Conservation (phyloP, 2,113 vertebrate genomes). For the Sapayoa aenigma region DNA sequence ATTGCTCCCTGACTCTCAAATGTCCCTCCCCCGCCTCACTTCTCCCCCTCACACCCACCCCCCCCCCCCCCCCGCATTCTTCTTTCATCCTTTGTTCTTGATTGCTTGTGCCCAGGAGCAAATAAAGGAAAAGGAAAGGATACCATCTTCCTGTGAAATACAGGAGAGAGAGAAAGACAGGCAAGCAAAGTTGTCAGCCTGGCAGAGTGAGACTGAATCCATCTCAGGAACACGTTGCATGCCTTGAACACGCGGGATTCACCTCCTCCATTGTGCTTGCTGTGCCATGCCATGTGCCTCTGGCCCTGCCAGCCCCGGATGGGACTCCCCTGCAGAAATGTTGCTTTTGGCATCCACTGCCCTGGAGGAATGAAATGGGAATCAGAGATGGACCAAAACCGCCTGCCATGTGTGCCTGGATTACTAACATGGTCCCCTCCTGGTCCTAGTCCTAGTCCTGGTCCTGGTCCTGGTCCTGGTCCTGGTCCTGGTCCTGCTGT, state of each 20-base stretch:
- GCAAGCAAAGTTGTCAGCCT: slow-evolving; percentile 60
- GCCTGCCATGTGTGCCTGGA: neutral
- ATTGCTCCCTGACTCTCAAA: slow-evolving; percentile 62
- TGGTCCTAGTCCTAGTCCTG: neutral
- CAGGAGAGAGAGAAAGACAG: slow-evolving; percentile 31
- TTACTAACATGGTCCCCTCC: neutral
- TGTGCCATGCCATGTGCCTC: neutral
- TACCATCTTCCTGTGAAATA: slow-evolving; percentile 61
- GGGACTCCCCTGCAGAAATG: neutral
- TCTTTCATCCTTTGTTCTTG: slow-evolving; percentile 69
- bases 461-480: neutral
- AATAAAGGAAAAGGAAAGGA: slow-evolving; percentile 60
- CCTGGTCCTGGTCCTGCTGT: neutral
- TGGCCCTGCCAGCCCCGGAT: neutral
- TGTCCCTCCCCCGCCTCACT: slow-evolving; percentile 35
- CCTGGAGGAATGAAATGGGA: neutral
- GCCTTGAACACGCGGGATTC: neutral
- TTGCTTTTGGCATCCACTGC: slow-evolving; percentile 1
- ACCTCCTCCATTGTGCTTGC: neutral
- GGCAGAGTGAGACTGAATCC: slow-evolving; percentile 35
- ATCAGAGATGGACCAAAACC: neutral
- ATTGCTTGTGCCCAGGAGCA: slow-evolving; percentile 66
- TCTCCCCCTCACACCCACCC: neutral
- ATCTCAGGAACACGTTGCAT: neutral
- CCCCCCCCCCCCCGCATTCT: slow-evolving; percentile 2